Conservation (phyloP, 2,797 vertebrate species). For the Coilia nasus region DNA sequence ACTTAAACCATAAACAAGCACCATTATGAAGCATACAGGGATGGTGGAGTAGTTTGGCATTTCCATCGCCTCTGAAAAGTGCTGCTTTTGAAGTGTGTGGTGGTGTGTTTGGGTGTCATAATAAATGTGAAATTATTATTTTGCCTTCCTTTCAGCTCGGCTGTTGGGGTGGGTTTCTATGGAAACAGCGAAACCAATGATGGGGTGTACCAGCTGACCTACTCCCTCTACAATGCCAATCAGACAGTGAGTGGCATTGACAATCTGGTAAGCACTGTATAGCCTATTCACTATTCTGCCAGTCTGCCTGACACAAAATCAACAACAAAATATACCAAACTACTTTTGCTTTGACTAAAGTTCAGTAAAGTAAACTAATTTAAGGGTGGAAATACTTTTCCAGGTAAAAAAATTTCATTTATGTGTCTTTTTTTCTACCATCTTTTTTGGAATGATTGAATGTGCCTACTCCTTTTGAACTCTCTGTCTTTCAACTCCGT, state of each 20-base stretch:
- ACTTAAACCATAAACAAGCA: background rate
- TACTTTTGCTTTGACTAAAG: background rate
- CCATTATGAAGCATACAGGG: background rate
- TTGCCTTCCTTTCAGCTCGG: constrained; percentile 72
- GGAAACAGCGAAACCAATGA: constrained; percentile 97
- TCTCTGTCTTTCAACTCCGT: background rate
- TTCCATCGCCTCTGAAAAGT: background rate
- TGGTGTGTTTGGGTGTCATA: background rate
- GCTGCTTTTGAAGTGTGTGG: background rate
- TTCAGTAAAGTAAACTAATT: background rate
- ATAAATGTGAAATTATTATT: constrained; percentile 26
- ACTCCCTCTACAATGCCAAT: constrained; percentile 90
- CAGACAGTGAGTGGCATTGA: constrained; percentile 86
- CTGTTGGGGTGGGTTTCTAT: constrained; percentile 94
- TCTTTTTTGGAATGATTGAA: background rate
- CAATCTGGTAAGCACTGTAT: constrained; percentile 80
- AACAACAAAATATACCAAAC: background rate
- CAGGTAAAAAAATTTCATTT: background rate
- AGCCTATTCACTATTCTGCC: background rate
- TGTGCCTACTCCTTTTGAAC: background rate
- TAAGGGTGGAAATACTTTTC: background rate
- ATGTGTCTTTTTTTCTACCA: background rate
- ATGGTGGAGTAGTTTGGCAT: too few relatives aligned
- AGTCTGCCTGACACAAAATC: background rate
- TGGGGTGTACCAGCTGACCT: constrained; percentile 91